Conservation (phyloP, 2,888 invertebrate species). For the Ryuthela nishihirai region DNA sequence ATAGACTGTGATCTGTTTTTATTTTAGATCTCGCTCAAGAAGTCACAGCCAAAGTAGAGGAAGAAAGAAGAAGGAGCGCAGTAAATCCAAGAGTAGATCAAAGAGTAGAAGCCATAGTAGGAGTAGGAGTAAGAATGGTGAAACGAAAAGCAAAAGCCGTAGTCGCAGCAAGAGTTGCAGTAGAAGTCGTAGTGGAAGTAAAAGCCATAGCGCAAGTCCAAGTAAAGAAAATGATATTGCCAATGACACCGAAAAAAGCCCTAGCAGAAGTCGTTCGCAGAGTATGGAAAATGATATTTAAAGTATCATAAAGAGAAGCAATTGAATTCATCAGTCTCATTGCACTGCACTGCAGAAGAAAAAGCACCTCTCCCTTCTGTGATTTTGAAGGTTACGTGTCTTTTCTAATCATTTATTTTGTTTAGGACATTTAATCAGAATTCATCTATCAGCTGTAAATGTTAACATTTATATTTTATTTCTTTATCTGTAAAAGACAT, state of each 20-base stretch:
- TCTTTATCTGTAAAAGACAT: too few relatives aligned
- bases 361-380: too few relatives aligned
- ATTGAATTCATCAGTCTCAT: too few relatives aligned
- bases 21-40: slow-evolving; percentile 23
- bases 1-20: background rate
- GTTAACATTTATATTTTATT: too few relatives aligned
- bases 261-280: slow-evolving; percentile 21
- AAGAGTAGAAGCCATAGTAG: slow-evolving; percentile 16
- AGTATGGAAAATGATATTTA: slow-evolving; percentile 24
- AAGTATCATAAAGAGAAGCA: too few relatives aligned
- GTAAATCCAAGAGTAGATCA: slow-evolving; percentile 30
- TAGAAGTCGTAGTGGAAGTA: slow-evolving; percentile 12
- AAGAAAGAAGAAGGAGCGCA: slow-evolving; percentile 23
- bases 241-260: background rate
- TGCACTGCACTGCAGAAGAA: too few relatives aligned
- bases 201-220: slow-evolving; percentile 17
- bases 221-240: slow-evolving; percentile 1
- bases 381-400: too few relatives aligned
- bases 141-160: slow-evolving; percentile 10
- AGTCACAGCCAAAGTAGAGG: slow-evolving; percentile 2
- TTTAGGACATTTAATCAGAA: too few relatives aligned
- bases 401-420: too few relatives aligned
- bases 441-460: too few relatives aligned
- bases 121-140: slow-evolving; percentile 20
- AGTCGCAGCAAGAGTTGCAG: slow-evolving; percentile 6